These are phyloP conservation scores for Drosophila pectinifera DNA, from an alignment of 1,140 invertebrate species.

Conservation along the genomic window DNA sequence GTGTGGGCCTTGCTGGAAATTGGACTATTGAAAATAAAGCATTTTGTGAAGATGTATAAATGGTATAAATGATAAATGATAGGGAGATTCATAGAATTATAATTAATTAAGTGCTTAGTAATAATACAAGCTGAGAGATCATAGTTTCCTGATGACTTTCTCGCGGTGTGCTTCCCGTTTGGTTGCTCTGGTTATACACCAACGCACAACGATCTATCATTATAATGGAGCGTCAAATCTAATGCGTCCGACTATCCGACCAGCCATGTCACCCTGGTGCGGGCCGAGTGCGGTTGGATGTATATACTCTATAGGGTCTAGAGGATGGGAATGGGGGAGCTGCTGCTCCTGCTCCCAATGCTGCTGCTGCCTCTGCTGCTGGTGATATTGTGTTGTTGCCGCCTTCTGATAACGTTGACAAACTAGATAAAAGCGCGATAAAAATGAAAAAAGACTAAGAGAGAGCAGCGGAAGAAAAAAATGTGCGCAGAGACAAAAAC, in stretches of 20 bases:
- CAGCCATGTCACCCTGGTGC: constrained; percentile 56
- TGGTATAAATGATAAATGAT: too few relatives aligned
- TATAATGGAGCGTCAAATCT: constrained; percentile 82
- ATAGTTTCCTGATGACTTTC: background rate
- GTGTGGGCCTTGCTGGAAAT: background rate
- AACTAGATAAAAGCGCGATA: constrained; percentile 82
- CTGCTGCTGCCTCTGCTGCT: constrained; percentile 1
- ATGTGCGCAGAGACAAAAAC: constrained; percentile 50
- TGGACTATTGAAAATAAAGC: too few relatives aligned
- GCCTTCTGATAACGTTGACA: constrained; percentile 74
- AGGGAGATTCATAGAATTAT: too few relatives aligned
- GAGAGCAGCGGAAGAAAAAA: constrained; percentile 34
- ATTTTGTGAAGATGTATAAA: background rate
- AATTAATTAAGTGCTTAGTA: too few relatives aligned
- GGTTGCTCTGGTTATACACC: constrained; percentile 49
- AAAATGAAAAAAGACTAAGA: constrained; percentile 66
- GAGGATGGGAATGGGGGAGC: constrained; percentile 10
- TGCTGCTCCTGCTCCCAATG: constrained; percentile 3
- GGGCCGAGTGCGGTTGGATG: constrained; percentile 5
- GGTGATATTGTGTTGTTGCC: constrained; percentile 20
- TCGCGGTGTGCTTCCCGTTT: constrained; percentile 31
- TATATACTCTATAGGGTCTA: constrained; percentile 2
- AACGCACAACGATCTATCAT: constrained; percentile 77
- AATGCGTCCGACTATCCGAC: constrained; percentile 67
- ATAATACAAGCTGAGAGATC: too few relatives aligned